Base-by-base conservation (phyloP, 2,888 invertebrate genomes). In the Polydrusus tereticollis region DNA sequence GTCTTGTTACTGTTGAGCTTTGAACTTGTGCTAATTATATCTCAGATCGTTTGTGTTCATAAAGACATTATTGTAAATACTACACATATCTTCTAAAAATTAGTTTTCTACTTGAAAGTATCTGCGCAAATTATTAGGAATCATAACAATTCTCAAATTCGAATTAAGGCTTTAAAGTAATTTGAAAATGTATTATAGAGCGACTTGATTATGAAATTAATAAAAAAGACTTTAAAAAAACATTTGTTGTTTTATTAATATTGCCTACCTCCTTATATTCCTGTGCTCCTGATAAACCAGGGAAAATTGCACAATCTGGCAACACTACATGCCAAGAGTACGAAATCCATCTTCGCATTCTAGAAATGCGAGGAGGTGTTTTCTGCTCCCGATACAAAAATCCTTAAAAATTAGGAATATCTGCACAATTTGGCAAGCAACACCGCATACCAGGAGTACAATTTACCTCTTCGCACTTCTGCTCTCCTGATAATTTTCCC, bases 1-100 rank as follows among this genome's bases (percentile, higher is more conserved):
- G 29, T 8, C 29, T 29, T 18, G 29, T 55, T 29, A 52, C 26
- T 29, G 52, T 55, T 29, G 16, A 29, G 52, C 52, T 55, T 52
- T 6, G 21, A 45, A 21, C 45, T 20, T 47, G 29, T 55, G 29
- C 52, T 52, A 16, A n/a, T n/a, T n/a, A n/a, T n/a, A n/a, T n/a
- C n/a, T n/a, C n/a, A n/a, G 29, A 55, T 18, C 18, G 26, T 23
- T 55, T 55, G 0, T 29, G 29, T 55, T 55, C 29, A 16, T 16
- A 29, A 55, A 20, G 1, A 47, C 47, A 33, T 23, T 55, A 16
- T 29, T 55, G 52, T 55, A 55, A 47, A 47, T 47, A 23, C 16
- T 18, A 55, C 29, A 55, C 29, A 55, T 52, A 55, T 55, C 52
- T 29, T 55, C 29, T 29, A 55, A 55, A 55, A 23, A 55, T 55